Percentiles rank a stretch among this genome's conserved stretches.
These are phyloP conservation scores for Peromyscus maniculatus DNA, from an alignment of 2,113 vertebrate genomes.

Conservation along the genomic window DNA sequence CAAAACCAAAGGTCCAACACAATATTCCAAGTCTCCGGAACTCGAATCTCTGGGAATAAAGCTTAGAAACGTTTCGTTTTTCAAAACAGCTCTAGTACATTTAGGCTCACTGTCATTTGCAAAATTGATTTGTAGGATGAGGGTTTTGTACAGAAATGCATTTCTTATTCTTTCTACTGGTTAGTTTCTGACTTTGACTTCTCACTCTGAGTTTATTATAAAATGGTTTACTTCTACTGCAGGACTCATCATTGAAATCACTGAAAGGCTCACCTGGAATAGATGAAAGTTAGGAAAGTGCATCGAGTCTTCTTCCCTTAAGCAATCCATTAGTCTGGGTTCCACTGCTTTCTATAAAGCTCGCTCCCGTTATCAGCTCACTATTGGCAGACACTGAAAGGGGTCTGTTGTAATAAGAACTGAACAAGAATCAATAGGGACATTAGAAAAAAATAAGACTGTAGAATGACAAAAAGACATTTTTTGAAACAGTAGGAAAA, in stretches of 20 bases:
- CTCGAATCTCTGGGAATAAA: neutral
- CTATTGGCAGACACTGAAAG: neutral
- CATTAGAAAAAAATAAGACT: neutral
- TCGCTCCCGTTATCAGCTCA: neutral
- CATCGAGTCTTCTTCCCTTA: slow-evolving; percentile 25
- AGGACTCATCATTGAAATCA: neutral
- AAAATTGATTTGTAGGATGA: neutral
- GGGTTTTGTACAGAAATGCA: slow-evolving; percentile 19
- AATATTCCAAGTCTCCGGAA: neutral
- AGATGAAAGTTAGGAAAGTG: slow-evolving; percentile 45
- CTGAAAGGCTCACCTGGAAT: slow-evolving; percentile 35
- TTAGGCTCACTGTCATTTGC: neutral
- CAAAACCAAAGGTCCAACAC: neutral
- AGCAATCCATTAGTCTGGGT: slow-evolving; percentile 46
- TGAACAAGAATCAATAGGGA: slow-evolving; percentile 21
- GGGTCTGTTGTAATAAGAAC: neutral
- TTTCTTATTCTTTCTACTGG: slow-evolving; percentile 14
- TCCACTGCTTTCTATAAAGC: neutral
- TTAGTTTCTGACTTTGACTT: slow-evolving; percentile 9
- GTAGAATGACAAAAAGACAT: neutral
- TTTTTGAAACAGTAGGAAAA: neutral
- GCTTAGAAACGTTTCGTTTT: neutral
- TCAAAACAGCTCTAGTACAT: neutral
- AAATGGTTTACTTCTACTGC: slow-evolving; percentile 51
- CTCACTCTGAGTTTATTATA: slow-evolving; percentile 46